Evolutionary conservation across 2,888 invertebrate genomes (phyloP).

Genomic region (Sinopyrophorus schimmeli): DNA sequence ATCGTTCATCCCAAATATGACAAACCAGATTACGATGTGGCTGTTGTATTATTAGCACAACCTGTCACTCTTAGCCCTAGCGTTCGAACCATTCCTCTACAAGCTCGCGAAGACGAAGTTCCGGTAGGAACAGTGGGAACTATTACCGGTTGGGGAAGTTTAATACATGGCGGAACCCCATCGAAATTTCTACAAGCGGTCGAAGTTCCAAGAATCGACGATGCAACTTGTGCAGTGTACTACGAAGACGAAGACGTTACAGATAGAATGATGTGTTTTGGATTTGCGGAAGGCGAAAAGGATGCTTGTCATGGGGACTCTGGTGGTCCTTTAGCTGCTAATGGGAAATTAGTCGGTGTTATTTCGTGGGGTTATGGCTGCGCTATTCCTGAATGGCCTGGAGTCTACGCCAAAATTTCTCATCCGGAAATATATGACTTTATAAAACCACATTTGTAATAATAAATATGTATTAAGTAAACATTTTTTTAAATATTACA

Average conservation of each 20-base stretch:
- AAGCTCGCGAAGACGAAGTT: background rate
- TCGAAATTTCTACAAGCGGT: conserved; percentile 3
- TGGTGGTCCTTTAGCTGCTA: conserved; percentile 6
- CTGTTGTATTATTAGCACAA: background rate
- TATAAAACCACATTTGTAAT: no score
- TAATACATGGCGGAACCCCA: background rate
- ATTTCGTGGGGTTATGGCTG: conserved; percentile 8
- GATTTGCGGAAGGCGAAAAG: conserved; percentile 2
- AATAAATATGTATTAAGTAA: no score
- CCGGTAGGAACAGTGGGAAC: background rate
- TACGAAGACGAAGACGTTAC: conserved; percentile 4
- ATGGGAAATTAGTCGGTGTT: conserved; percentile 2
- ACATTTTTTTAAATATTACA: no score
- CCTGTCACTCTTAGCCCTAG: background rate
- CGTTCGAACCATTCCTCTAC: background rate
- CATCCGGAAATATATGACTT: conserved; percentile 3
- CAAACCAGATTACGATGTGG: background rate
- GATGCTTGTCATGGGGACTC: conserved; percentile 12
- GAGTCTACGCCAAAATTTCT: conserved; percentile 3
- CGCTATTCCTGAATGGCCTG: conserved; percentile 2
- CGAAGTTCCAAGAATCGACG: conserved; percentile 1
- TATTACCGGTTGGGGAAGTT: conserved; percentile 3
- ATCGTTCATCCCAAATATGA: background rate
- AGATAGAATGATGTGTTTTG: conserved; percentile 3
- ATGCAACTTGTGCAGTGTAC: background rate